These are phyloP conservation scores for Xestoiulus laeticollis DNA, from an alignment of 2,888 invertebrate species.

Conservation along the genomic window DNA sequence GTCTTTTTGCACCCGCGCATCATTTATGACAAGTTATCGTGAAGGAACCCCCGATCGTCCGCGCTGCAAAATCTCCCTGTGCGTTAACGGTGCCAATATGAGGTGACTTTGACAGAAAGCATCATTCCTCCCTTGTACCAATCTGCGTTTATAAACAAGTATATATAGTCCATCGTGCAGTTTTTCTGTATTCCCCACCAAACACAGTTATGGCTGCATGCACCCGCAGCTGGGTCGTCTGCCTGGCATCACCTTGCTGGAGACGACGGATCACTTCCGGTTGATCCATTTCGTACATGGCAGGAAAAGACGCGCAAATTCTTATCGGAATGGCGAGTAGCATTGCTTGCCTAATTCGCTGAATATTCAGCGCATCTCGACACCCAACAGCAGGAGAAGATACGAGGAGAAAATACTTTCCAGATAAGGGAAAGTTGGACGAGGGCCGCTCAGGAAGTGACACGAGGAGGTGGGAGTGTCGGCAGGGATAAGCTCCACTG, in stretches of 20 bases:
- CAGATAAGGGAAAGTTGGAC: neutral
- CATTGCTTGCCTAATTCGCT: neutral
- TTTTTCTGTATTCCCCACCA: neutral
- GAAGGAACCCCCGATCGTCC: no score
- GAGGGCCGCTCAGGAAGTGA: constrained; percentile 1
- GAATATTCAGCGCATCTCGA: constrained; percentile 1
- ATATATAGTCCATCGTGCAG: no score
- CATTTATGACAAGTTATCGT: no score
- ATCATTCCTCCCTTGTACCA: no score
- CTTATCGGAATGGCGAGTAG: neutral
- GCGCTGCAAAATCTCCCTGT: no score
- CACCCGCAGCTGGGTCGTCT: neutral
- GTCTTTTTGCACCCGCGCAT: no score
- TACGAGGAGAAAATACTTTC: neutral
- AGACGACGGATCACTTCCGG: neutral
- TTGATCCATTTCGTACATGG: neutral
- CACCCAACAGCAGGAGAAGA: neutral
- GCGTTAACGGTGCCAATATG: no score
- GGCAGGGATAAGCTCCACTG: neutral
- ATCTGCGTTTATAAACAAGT: no score
- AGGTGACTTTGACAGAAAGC: no score
- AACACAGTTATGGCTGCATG: neutral
- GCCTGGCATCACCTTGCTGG: neutral
- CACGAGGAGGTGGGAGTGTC: neutral
- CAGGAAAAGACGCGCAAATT: neutral